These are phyloP conservation scores for Theropithecus gelada DNA, from an alignment of 2,113 vertebrate species.

Conservation along the genomic window DNA sequence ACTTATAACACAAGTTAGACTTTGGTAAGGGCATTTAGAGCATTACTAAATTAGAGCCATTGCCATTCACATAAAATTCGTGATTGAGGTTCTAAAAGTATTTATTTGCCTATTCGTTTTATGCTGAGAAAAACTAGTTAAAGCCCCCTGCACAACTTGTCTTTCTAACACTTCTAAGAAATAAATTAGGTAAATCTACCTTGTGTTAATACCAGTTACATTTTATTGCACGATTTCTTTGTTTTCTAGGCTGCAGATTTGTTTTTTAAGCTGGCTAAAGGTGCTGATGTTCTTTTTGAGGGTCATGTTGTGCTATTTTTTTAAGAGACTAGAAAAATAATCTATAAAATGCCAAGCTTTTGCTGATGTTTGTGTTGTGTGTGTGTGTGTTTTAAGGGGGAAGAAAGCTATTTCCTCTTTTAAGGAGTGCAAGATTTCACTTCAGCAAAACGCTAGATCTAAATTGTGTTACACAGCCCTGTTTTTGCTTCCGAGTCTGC, in stretches of 20 bases:
- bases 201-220: neutral
- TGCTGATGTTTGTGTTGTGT: neutral
- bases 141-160: neutral
- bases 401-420: constrained; percentile 17
- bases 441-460: constrained; percentile 31
- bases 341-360: neutral
- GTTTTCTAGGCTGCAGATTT: neutral
- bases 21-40: neutral
- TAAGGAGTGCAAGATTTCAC: constrained; percentile 26
- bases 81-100: neutral
- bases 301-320: neutral
- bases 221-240: constrained; percentile 11
- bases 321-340: constrained; percentile 23
- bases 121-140: neutral
- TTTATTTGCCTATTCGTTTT: neutral
- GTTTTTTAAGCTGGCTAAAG: neutral
- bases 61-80: neutral
- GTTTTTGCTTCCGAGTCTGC: constrained; percentile 44
- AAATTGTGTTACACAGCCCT: constrained; percentile 25
- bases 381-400: neutral
- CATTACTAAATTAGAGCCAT: neutral
- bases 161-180: neutral
- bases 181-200: neutral
- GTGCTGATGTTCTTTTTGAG: neutral
- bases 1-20: neutral